Percentiles rank a stretch among this genome's conserved stretches.
Conservation (phyloP, 1,140 invertebrate genomes). For the Drosophila insularis region DNA sequence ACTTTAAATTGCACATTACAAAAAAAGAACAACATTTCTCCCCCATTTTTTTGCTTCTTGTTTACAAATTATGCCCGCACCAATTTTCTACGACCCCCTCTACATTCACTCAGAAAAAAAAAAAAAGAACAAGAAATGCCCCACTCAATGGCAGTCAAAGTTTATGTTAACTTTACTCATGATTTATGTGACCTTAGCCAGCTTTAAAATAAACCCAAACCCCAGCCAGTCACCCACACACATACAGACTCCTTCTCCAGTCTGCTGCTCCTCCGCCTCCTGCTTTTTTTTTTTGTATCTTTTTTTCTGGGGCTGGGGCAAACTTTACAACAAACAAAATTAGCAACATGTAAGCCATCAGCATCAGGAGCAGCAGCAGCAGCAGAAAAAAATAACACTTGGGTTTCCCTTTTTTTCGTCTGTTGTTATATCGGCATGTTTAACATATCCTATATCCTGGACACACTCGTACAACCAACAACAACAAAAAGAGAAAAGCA, state of each 20-base stretch:
- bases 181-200: conserved; percentile 64
- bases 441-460: conserved; percentile 63
- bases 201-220: conserved; percentile 9
- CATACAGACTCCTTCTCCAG: neutral
- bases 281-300: neutral
- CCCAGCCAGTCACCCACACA: conserved; percentile 5
- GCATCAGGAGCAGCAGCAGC: conserved; percentile 15
- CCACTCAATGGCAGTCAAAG: conserved; percentile 43
- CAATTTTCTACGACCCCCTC: too few relatives aligned
- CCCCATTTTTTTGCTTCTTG: conserved; percentile 2
- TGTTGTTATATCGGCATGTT: conserved; percentile 60
- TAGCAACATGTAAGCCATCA: conserved; percentile 64
- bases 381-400: conserved; percentile 44
- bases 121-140: neutral
- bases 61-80: conserved; percentile 35
- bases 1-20: neutral
- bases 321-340: conserved; percentile 73
- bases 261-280: too few relatives aligned
- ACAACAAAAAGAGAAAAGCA: neutral
- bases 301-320: neutral
- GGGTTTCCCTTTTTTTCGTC: conserved; percentile 28
- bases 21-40: conserved; percentile 2
- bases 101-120: neutral
- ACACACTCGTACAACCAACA: neutral
- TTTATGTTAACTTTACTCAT: conserved; percentile 66